Evolutionary conservation across 2,113 vertebrate species (phyloP), one percentile per base, ranked within the genome.

Genomic region (Callopanchax toddi): DNA sequence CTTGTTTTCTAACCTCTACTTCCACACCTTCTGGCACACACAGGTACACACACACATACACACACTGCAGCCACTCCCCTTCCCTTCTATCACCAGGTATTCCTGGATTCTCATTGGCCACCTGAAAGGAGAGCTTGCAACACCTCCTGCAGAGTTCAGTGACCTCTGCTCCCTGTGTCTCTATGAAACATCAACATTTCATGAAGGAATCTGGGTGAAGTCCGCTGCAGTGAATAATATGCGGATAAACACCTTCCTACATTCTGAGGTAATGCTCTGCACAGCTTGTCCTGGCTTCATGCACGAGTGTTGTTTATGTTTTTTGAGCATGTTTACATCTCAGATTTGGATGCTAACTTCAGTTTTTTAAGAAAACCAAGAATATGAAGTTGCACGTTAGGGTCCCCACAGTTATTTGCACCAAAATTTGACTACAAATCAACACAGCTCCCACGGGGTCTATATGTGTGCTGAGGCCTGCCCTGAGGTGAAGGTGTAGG

Each of bases 51-150:
- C 53, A 17, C 4, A 42, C 34, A 10, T 50, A 44, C 6, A 11
- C 44, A 65, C 17, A 0, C 1, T 3, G 12, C 1, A 4, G 53
- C 74, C 54, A 18, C 72, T 70, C 78, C 75, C 68, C n/a, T 39
- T 11, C 12, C 34, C 55, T 57, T 21, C 46, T 49, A 56, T 74
- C 75, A 50, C 60, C 84, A 74, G 86, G 51, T 79, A 74, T 75
- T 39, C 52, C 71, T 74, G 49, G 17, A 29, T 72, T 67, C 79
- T 71, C 52, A 87, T 89, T 90, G 88, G 85, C 51, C 67, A 61
- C 60, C 80, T 67, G 56, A 29, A 56, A 43, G 42, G 42, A 20
- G 22, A 36, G 44, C 32, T 46, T 61, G 76, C 39, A 46, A 79
- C 85, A 76, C 86, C 74, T 65, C 60, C 76, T 15, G 2, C 15